These are phyloP conservation scores for Nipponia nippon DNA, from an alignment of 2,113 vertebrate species.

Conservation along the genomic window DNA sequence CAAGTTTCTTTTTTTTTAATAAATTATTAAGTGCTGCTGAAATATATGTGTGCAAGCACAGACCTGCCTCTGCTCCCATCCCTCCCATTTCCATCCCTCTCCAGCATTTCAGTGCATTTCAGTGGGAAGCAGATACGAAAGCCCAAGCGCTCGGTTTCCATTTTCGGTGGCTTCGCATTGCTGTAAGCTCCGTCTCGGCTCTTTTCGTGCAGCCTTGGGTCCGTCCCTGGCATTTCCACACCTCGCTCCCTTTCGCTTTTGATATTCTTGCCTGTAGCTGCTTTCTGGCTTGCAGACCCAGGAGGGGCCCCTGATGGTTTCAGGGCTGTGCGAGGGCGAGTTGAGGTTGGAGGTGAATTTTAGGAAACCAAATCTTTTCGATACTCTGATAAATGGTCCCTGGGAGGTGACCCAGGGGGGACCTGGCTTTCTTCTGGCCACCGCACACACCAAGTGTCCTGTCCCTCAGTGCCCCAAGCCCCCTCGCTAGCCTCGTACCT, in stretches of 20 bases:
- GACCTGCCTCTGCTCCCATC: not conserved
- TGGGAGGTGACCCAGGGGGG: not conserved
- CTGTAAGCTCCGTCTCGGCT: not conserved
- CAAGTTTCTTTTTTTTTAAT: not conserved
- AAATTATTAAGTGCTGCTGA: not conserved
- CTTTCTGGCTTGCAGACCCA: not conserved
- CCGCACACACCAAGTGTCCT: not conserved
- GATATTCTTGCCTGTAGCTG: not conserved
- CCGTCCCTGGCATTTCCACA: not conserved
- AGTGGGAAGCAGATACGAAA: not conserved
- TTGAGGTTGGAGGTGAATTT: not conserved
- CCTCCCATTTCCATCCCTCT: not conserved
- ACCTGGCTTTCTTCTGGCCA: not conserved
- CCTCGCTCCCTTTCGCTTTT: not conserved
- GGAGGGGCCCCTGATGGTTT: not conserved
- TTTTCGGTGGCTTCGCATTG: rapidly evolving
- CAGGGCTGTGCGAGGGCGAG: not conserved
- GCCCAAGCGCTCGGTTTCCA: rapidly evolving
- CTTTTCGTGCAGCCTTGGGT: not conserved
- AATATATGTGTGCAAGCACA: rapidly evolving
- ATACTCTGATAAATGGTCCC: not conserved
- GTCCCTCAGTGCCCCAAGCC: not conserved
- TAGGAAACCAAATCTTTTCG: rapidly evolving
- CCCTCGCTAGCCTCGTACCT: not conserved
- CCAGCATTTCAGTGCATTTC: not conserved